phyloP scores from a whole-genome alignment of 2,797 vertebrate genomes.

The Rhinatrema bivittatum region DNA sequence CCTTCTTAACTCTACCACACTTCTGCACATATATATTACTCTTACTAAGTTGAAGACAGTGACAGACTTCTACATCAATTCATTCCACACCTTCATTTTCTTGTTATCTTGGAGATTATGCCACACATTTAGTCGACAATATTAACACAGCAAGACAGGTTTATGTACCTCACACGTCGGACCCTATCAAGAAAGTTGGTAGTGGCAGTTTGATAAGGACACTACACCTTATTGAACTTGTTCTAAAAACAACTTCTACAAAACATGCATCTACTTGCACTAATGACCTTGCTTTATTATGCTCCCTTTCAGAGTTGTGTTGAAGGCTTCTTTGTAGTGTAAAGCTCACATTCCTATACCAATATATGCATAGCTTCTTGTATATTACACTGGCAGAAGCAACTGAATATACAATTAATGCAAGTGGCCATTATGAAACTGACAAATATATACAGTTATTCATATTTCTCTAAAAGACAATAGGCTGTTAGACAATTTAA shows the following conservation, averaged over 20 bases:
- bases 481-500: no score
- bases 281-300: constrained; percentile 36
- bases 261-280: constrained; percentile 26
- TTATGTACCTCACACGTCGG: constrained; percentile 64
- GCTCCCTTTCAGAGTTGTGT: constrained; percentile 21
- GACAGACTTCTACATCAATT: constrained; percentile 47
- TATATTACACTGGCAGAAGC: no score
- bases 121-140: constrained; percentile 41
- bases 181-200: constrained; percentile 49
- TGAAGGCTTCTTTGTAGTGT: not conserved
- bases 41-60: constrained; percentile 37
- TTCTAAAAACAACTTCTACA: constrained; percentile 60
- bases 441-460: no score
- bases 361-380: no score
- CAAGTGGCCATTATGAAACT: no score
- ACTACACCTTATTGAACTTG: constrained; percentile 34
- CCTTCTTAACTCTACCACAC: constrained; percentile 54
- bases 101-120: constrained; percentile 54
- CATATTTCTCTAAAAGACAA: no score
- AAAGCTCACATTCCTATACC: no score
- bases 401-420: no score
- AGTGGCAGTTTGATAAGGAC: constrained; percentile 47
- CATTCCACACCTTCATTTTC: constrained; percentile 55
- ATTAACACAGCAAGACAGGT: constrained; percentile 43
- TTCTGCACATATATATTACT: constrained; percentile 33